A percentile compares a stretch with the other conserved stretches of the same genome.
phyloP scores from a whole-genome alignment of 2,888 invertebrate species.

The Pandemis corylana region DNA sequence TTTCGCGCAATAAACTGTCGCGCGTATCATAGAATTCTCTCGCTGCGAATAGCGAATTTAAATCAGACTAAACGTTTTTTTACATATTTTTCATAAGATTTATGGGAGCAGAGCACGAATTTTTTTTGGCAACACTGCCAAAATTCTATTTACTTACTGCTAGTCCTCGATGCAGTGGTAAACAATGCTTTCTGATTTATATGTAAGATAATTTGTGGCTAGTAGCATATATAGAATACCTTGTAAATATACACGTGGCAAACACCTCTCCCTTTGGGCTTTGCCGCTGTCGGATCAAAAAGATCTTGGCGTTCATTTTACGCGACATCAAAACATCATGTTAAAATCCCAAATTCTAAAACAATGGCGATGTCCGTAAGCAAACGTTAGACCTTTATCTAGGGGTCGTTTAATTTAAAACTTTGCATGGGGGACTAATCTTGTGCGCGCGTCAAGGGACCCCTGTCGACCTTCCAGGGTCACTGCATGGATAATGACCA shows the following conservation, averaged over 20 bases:
- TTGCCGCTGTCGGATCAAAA: too few species aligned
- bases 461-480: slow-evolving; percentile 57
- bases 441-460: slow-evolving; percentile 61
- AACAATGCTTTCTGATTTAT: not conserved
- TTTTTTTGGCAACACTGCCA: not conserved
- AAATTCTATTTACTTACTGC: not conserved
- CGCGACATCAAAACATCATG: slow-evolving; percentile 2
- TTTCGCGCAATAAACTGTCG: slow-evolving; percentile 48
- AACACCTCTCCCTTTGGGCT: too few species aligned
- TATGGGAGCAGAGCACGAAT: not conserved
- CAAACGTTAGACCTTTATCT: slow-evolving; percentile 45
- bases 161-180: not conserved
- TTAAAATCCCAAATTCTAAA: slow-evolving; percentile 47
- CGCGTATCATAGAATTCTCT: slow-evolving; percentile 31
- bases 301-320: not conserved
- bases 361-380: slow-evolving; percentile 52
- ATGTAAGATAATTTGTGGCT: not conserved
- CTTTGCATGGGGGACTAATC: slow-evolving; percentile 71
- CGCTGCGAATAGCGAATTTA: slow-evolving; percentile 33
- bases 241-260: not conserved
- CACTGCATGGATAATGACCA: slow-evolving; percentile 66
- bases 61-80: slow-evolving; percentile 22
- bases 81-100: not conserved
- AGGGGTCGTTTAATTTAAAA: slow-evolving; percentile 65
- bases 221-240: not conserved